Evolutionary conservation across 2,888 invertebrate species (phyloP).

Genomic region (Deilephila elpenor): DNA sequence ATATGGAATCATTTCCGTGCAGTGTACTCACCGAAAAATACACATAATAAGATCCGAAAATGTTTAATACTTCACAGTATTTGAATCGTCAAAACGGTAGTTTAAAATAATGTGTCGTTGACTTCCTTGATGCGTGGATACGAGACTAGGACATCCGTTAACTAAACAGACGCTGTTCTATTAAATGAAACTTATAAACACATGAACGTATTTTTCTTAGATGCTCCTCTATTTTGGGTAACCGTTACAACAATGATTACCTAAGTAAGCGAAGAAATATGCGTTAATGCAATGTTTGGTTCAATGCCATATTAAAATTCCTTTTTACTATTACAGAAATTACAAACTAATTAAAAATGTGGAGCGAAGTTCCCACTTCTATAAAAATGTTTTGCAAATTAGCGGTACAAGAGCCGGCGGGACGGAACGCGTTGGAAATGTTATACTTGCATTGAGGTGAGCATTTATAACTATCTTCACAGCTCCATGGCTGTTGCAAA

Average conservation of each 20-base stretch:
- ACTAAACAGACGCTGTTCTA: conserved; percentile 37
- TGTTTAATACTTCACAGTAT: background rate
- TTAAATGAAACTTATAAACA: conserved; percentile 33
- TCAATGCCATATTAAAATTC: conserved; percentile 12
- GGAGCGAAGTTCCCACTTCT: conserved; percentile 2
- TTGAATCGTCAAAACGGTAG: background rate
- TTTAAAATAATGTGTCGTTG: conserved; percentile 29
- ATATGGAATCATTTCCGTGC: background rate
- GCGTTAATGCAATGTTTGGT: background rate
- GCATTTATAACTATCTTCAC: background rate
- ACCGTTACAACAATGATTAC: background rate
- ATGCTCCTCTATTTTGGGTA: background rate
- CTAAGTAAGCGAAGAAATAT: background rate
- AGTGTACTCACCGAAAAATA: background rate
- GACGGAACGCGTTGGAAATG: conserved; percentile 13
- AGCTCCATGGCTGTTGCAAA: background rate
- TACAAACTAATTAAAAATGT: conserved; percentile 22
- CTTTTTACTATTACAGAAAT: conserved; percentile 8
- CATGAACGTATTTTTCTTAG: conserved; percentile 8
- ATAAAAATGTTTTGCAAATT: conserved; percentile 20
- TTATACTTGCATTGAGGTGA: conserved; percentile 15
- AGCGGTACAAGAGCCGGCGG: conserved; percentile 11
- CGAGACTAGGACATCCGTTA: conserved; percentile 40
- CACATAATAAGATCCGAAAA: background rate
- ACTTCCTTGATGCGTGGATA: conserved; percentile 34